Base-by-base conservation (phyloP, 1,140 invertebrate species). In the Microplitis demolitor region DNA sequence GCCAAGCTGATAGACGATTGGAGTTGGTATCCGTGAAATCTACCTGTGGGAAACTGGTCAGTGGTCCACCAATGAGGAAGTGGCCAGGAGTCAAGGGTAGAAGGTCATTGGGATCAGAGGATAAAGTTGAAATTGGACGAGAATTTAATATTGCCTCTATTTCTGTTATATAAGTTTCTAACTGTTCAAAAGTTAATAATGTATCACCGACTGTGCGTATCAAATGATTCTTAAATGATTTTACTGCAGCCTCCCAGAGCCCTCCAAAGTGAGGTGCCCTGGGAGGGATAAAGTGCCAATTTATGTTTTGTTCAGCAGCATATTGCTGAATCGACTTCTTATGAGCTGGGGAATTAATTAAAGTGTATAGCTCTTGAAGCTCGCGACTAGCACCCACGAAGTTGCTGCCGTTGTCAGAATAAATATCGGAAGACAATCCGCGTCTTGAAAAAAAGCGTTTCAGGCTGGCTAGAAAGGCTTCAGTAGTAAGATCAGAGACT, bases 321-420 rank as follows among this genome's bases (percentile, higher is more conserved):
- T 14, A 14, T 5, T 45, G 4, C 3, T 68, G 16, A 14, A 63
- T 2, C 4, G 4, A 24, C 4, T 16, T 1, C 24, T 58, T 50
- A 14, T 34, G 24, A 3, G 35, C 14, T 9, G 34, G 4, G 0
- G 50, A 33, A 6, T 56, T 33, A n/a, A 58, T 14, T 13, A 35
- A 3, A 0, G 16, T n/a, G 0, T 16, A 8, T 13, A 68, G 14
- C 13, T 68, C 66, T 34, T 56, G 45, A 4, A 62, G 51, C 51
- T 31, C 39, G 11, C 56, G 34, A 37, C 14, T 62, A 6, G 66
- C 53, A 2, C 67, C 51, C 24, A 37, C n/a, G 2, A 69, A 69
- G 35, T 69, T 69, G 14, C 33, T 60, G 1, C 35, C 68, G 31
- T 70, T 70, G 24, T 70, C 68, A 0, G 56, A 50, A 39, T 60